These are phyloP conservation scores for Nannoperca australis DNA, from an alignment of 2,797 vertebrate genomes.

Conservation along the genomic window DNA sequence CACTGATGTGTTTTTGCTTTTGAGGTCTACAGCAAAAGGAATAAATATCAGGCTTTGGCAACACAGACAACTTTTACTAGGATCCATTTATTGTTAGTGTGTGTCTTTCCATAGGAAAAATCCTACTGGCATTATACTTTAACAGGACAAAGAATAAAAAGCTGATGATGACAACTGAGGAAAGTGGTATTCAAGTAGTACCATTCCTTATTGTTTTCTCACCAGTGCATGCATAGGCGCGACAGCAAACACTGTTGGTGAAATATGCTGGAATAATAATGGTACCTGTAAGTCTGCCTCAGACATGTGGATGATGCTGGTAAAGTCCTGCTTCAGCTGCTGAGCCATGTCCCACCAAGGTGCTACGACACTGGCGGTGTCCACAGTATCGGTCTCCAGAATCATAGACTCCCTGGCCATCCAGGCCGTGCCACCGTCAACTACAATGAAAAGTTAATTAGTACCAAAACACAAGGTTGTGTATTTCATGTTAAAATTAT, in stretches of 20 bases:
- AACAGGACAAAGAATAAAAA: background rate
- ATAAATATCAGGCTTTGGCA: background rate
- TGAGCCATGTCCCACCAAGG: conserved; percentile 88
- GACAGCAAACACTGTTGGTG: background rate
- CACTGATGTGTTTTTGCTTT: background rate
- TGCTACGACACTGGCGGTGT: conserved; percentile 46
- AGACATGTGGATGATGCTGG: conserved; percentile 92
- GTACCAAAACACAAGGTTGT: background rate
- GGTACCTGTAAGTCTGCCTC: conserved; percentile 92
- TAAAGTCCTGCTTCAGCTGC: conserved; percentile 90
- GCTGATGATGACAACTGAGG: background rate
- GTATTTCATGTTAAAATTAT: background rate
- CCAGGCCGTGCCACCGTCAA: conserved; percentile 89
- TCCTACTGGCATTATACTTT: background rate
- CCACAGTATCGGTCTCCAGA: conserved; percentile 79
- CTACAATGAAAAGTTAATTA: conserved; percentile 46
- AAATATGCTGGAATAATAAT: background rate
- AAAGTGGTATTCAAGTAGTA: background rate
- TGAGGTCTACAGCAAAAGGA: background rate
- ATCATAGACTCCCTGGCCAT: conserved; percentile 79
- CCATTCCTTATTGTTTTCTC: background rate
- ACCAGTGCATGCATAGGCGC: background rate
- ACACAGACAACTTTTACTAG: background rate
- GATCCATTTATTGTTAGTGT: background rate
- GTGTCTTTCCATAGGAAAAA: background rate